phyloP scores from a whole-genome alignment of 2,113 vertebrate species.

The Loxodonta africana region DNA sequence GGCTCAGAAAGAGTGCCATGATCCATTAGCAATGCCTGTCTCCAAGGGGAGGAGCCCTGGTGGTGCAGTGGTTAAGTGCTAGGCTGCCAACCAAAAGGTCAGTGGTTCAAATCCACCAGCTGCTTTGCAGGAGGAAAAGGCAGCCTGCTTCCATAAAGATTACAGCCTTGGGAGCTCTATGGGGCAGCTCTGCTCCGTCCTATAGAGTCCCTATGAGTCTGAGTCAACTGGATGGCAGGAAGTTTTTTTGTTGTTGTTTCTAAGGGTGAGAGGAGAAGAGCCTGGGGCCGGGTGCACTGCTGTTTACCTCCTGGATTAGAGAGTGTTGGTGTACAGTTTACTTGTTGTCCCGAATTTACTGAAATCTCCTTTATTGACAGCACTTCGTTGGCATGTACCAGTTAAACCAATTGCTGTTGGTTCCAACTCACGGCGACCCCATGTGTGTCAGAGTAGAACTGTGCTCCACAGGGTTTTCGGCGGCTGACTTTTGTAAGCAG shows the following conservation, averaged over 20 bases:
- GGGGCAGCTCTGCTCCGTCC: background rate
- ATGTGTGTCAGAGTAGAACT: background rate
- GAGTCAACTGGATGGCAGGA: background rate
- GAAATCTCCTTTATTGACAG: background rate
- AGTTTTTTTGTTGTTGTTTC: background rate
- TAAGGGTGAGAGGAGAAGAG: background rate
- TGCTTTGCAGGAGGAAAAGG: too few relatives aligned
- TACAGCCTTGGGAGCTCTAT: background rate
- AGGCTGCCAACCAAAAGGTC: background rate
- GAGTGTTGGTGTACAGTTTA: fast-evolving
- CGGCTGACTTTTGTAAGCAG: too few relatives aligned
- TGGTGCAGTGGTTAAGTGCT: background rate
- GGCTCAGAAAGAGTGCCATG: background rate
- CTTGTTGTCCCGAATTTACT: too few relatives aligned
- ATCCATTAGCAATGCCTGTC: background rate
- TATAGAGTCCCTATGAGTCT: too few relatives aligned
- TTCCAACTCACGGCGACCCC: too few relatives aligned
- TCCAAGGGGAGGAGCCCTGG: background rate
- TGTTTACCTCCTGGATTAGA: background rate
- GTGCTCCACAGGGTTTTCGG: too few relatives aligned
- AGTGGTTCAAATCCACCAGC: background rate
- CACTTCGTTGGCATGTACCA: background rate
- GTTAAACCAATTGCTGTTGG: background rate
- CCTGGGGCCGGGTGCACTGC: fast-evolving
- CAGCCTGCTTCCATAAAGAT: background rate